phyloP scores from a whole-genome alignment of 2,888 invertebrate genomes.

The Dryococelus australis region DNA sequence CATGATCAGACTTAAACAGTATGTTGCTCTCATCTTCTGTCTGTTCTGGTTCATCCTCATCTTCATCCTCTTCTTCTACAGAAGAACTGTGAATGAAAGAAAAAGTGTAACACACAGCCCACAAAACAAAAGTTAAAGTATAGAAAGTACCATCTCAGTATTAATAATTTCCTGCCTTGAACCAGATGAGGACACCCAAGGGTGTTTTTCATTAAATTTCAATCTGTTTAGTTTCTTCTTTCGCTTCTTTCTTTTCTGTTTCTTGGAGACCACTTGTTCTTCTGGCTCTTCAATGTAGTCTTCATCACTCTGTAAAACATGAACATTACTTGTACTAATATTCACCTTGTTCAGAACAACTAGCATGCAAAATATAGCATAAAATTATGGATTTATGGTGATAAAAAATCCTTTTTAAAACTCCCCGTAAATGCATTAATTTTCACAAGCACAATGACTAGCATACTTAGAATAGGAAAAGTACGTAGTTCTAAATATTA shows the following conservation, averaged over 20 bases:
- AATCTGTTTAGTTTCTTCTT: constrained; percentile 55
- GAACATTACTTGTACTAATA: neutral
- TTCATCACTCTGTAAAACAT: constrained; percentile 51
- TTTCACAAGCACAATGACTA: too few relatives aligned
- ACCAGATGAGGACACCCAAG: constrained; percentile 68
- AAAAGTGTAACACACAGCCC: constrained; percentile 6
- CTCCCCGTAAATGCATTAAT: too few relatives aligned
- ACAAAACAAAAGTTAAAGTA: neutral
- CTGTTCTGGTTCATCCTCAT: constrained; percentile 58
- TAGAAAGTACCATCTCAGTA: neutral
- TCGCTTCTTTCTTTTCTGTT: constrained; percentile 56
- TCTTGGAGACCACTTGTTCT: constrained; percentile 53
- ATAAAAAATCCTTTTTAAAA: neutral
- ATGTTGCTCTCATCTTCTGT: constrained; percentile 61
- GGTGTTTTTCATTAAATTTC: constrained; percentile 62
- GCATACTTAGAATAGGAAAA: too few relatives aligned
- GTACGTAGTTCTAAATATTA: too few relatives aligned
- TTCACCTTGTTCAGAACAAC: neutral
- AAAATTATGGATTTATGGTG: neutral
- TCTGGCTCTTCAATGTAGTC: constrained; percentile 59
- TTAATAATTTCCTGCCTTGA: constrained; percentile 54
- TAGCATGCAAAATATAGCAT: neutral
- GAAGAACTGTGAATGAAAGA: constrained; percentile 32
- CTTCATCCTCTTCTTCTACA: constrained; percentile 58
- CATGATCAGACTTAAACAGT: constrained; percentile 84